A percentile compares a stretch with the other conserved stretches of the same genome.
Evolutionary conservation across 2,113 vertebrate species (phyloP).

Genomic region (Mellivora capensis): DNA sequence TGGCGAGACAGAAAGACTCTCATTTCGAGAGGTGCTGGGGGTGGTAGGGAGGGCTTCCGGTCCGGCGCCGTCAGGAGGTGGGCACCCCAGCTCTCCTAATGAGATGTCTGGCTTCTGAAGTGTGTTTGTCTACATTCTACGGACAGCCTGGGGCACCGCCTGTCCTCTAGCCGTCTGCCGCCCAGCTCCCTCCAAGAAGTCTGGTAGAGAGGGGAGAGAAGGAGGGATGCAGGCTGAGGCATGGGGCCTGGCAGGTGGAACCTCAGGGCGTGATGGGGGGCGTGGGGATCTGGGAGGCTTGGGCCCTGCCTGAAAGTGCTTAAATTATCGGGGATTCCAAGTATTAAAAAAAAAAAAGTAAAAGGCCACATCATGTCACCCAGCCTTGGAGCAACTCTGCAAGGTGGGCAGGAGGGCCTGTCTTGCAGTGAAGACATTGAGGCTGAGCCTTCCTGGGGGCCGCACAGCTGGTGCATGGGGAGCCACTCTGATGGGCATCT

Average conservation of each 20-base stretch:
- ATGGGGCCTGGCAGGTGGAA: background rate
- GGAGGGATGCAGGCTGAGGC: background rate
- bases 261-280: background rate
- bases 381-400: too few relatives aligned
- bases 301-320: background rate
- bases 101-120: background rate
- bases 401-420: too few relatives aligned
- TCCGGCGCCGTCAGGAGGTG: background rate
- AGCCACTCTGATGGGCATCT: too few relatives aligned
- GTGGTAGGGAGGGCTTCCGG: background rate
- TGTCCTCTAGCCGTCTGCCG: background rate
- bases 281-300: background rate
- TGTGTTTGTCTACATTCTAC: fast-evolving
- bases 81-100: background rate
- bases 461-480: fast-evolving
- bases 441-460: background rate
- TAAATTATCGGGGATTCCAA: background rate
- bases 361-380: background rate
- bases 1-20: background rate
- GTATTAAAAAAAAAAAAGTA: background rate
- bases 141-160: fast-evolving
- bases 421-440: background rate
- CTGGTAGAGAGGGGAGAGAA: background rate
- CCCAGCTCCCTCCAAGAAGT: background rate
- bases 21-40: background rate